Conservation (phyloP, 2,888 invertebrate genomes). For the Panopea generosa region DNA sequence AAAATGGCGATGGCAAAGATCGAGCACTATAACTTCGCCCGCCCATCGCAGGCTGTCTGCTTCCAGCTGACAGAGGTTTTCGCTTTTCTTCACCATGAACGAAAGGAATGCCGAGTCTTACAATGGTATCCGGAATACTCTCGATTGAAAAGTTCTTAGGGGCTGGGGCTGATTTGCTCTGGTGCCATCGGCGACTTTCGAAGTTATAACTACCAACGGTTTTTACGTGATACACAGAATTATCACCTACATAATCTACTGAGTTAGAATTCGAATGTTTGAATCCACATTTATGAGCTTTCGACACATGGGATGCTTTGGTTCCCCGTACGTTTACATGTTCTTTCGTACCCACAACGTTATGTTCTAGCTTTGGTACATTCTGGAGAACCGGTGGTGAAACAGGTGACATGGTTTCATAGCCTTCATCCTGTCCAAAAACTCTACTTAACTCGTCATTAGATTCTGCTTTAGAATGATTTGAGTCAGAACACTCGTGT, state of each 20-base stretch:
- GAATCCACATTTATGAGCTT: slow-evolving; percentile 21
- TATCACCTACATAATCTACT: slow-evolving; percentile 14
- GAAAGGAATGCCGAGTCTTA: slow-evolving; percentile 50
- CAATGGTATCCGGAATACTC: slow-evolving; percentile 39
- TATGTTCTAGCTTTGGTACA: slow-evolving; percentile 22
- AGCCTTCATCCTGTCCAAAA: slow-evolving; percentile 64
- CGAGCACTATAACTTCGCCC: slow-evolving; percentile 28
- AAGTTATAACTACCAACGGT: slow-evolving; percentile 67
- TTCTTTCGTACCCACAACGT: slow-evolving; percentile 34
- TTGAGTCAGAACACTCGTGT: background rate
- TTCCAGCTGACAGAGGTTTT: slow-evolving; percentile 3
- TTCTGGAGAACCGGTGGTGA: slow-evolving; percentile 25
- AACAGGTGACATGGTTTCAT: slow-evolving; percentile 65
- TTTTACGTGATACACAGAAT: slow-evolving; percentile 46
- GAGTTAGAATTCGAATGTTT: slow-evolving; percentile 1
- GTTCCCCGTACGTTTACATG: slow-evolving; percentile 51
- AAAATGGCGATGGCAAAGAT: slow-evolving; percentile 44
- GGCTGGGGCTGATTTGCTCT: slow-evolving; percentile 49
- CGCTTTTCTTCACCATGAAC: slow-evolving; percentile 38
- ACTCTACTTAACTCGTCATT: slow-evolving; percentile 46
- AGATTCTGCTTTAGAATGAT: background rate
- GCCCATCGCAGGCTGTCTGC: background rate
- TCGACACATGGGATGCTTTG: slow-evolving; percentile 38
- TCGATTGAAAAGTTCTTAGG: slow-evolving; percentile 42
- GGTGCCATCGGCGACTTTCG: slow-evolving; percentile 70